A percentile compares a stretch with the other conserved stretches of the same genome.
phyloP scores from a whole-genome alignment of 2,113 vertebrate genomes.

The Mesocricetus auratus region DNA sequence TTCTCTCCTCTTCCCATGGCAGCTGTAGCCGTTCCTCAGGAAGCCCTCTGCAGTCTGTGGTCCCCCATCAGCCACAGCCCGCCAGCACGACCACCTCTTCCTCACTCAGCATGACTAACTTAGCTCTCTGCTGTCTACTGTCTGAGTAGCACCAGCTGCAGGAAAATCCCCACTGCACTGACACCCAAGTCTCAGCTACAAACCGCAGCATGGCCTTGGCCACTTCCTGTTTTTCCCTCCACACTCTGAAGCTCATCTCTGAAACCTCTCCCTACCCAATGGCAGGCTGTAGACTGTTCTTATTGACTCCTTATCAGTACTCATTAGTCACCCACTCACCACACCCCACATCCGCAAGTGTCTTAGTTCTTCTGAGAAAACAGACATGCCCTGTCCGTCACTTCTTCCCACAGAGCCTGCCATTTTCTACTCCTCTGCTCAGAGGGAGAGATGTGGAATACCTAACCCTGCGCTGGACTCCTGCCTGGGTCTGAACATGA shows the following conservation, averaged over 20 bases:
- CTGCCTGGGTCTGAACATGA: not conserved
- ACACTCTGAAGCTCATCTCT: not conserved
- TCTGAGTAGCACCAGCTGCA: not conserved
- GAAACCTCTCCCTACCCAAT: not conserved
- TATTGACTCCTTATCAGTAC: not conserved
- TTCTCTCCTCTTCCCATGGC: not conserved
- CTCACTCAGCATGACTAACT: not conserved
- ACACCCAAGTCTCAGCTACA: not conserved
- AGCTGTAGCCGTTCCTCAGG: not conserved
- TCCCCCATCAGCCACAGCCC: not conserved
- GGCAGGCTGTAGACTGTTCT: not conserved
- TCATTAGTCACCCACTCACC: not conserved
- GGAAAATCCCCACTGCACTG: not conserved
- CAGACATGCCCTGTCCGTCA: not conserved
- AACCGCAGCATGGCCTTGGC: not conserved
- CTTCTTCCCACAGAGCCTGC: not conserved
- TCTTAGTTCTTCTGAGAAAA: not conserved
- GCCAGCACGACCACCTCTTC: too few relatives aligned
- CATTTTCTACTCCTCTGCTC: not conserved
- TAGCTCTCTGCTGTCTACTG: not conserved
- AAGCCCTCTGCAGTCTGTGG: not conserved
- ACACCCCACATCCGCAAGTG: not conserved
- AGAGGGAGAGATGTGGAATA: not conserved
- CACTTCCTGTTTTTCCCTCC: not conserved
- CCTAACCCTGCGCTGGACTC: not conserved